Base-by-base conservation (phyloP, 1,140 invertebrate species). In the Luehdorfia chinensis region DNA sequence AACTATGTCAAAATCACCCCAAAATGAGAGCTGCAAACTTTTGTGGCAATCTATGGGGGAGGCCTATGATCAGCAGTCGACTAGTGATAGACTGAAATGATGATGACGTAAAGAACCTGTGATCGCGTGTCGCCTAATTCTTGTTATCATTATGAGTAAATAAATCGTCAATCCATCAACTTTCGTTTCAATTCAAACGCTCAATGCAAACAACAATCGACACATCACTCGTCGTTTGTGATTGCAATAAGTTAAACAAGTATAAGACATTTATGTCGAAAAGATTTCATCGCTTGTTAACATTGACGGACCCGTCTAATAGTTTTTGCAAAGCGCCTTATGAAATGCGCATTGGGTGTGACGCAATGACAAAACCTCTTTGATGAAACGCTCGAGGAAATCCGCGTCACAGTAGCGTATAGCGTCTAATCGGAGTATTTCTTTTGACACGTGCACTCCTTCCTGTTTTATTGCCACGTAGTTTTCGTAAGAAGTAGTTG, bases 201-300 rank as follows among this genome's bases (percentile, higher is more conserved):
- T n/a, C n/a, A n/a, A n/a, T n/a, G n/a, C n/a, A 21, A 9, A 36
- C 33, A 9, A 9, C 6, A 36, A 9, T n/a, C n/a, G 16, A 9
- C 33, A 9, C 33, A 36, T 36, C 33, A 21, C 16, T 36, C 8
- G 16, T 36, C n/a, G 12, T 18, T 21, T 36, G 19, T 36, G 18
- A 16, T 36, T 36, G 18, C 33, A 9, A 19, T n/a, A 12, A 36
- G 19, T 36, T 19, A 36, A 36, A 9, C 9, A 19, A 15, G 19
- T 12, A 2, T 6, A 21, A 21, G 27, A 19, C 15, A 36, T 16
- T 19, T 36, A 36, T 36, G 33, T 36, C 9, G 33, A 21, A 36
- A 36, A 19, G 16, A 6, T 36, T 36, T 19, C 33, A 36, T 36
- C 19, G 16, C 33, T 36, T 36, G 33, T 36, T 36, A 36, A 36